Conservation (phyloP, 2,797 vertebrate species). For the Anguilla megastoma region DNA sequence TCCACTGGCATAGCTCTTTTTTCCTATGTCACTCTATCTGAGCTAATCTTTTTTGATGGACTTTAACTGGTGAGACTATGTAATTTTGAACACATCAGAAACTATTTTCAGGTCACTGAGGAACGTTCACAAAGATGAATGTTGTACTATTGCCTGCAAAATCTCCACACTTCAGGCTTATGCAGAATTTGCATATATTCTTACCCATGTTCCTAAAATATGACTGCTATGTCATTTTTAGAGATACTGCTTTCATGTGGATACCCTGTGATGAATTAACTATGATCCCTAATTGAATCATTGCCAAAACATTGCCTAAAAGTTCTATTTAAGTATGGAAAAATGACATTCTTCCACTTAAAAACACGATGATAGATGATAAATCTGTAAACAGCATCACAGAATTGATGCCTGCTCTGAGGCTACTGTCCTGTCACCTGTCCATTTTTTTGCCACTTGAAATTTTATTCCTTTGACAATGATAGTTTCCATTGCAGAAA, state of each 20-base stretch:
- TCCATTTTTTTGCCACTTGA: conserved; percentile 6
- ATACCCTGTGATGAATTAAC: background rate
- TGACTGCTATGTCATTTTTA: background rate
- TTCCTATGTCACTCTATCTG: background rate
- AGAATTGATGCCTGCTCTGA: background rate
- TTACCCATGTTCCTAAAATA: background rate
- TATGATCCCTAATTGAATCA: background rate
- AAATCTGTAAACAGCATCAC: background rate
- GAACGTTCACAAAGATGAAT: background rate
- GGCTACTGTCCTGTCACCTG: conserved; percentile 1
- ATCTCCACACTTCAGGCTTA: background rate
- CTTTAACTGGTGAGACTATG: background rate
- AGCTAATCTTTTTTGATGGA: background rate
- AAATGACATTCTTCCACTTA: background rate
- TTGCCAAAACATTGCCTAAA: background rate
- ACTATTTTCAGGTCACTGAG: background rate
- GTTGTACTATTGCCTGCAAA: background rate
- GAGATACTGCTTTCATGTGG: background rate
- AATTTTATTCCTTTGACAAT: conserved; percentile 19
- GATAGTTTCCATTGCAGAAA: conserved; percentile 26
- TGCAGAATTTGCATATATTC: background rate
- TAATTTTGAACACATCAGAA: background rate
- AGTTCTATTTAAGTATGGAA: background rate
- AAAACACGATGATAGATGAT: background rate
- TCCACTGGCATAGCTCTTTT: background rate